Conservation (phyloP, 2,113 vertebrate genomes). For the Neotoma lepida region DNA sequence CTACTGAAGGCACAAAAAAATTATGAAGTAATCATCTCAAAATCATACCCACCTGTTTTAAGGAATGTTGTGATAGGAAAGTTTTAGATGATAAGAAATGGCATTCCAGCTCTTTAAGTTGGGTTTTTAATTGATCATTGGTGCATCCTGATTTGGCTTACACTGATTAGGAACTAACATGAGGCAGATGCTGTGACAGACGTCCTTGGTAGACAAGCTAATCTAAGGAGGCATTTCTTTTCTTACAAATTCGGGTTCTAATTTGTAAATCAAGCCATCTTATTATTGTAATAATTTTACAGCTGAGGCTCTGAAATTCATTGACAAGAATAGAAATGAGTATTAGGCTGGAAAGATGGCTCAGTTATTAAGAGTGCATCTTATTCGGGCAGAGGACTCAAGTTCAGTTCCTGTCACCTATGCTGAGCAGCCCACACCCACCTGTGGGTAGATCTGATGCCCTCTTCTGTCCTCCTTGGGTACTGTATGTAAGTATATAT, state of each 20-base stretch:
- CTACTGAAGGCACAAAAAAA: background rate
- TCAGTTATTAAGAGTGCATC: background rate
- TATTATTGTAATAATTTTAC: background rate
- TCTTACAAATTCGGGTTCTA: background rate
- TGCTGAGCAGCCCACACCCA: background rate
- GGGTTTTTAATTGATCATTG: background rate
- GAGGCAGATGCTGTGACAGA: background rate
- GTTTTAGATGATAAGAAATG: constrained; percentile 13
- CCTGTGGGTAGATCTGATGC: background rate
- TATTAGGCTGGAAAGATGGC: background rate
- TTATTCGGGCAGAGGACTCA: background rate
- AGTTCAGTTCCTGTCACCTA: background rate
- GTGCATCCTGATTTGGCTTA: background rate
- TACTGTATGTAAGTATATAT: background rate
- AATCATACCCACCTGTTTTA: background rate
- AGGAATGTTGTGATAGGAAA: background rate
- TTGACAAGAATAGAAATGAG: background rate
- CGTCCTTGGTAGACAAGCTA: background rate
- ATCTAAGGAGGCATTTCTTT: background rate
- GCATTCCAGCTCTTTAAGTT: background rate
- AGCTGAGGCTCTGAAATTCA: background rate
- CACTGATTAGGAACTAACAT: background rate
- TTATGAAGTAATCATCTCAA: background rate
- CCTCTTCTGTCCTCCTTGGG: background rate
- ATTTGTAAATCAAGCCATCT: background rate